These are phyloP conservation scores for Phylloscopus trochilus DNA, from an alignment of 2,113 vertebrate genomes.

Conservation along the genomic window DNA sequence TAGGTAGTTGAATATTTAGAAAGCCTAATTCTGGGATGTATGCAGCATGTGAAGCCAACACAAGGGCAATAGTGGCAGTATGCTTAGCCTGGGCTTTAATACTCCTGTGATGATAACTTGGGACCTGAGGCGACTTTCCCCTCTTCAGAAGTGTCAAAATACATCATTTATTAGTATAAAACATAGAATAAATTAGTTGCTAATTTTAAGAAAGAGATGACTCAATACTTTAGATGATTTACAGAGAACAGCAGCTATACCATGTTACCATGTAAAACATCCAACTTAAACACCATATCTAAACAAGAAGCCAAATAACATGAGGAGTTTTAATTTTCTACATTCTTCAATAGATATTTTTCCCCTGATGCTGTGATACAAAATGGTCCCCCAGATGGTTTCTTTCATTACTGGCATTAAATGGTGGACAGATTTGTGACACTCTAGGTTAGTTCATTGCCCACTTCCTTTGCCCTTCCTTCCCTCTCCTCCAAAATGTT, in stretches of 20 bases:
- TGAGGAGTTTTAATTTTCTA: not conserved
- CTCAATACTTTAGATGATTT: not conserved
- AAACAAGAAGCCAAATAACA: not conserved
- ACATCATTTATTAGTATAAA: not conserved
- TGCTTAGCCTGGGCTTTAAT: constrained; percentile 2
- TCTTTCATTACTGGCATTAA: not conserved
- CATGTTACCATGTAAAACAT: not conserved
- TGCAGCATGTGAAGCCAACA: constrained; percentile 13
- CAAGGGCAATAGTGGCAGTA: not conserved
- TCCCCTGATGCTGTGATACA: not conserved
- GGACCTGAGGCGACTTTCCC: not conserved
- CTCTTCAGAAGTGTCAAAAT: constrained; percentile 2
- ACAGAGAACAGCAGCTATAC: not conserved
- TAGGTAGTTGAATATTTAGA: constrained; percentile 1
- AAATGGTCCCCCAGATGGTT: not conserved
- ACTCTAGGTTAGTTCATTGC: not conserved
- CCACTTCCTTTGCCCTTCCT: not conserved
- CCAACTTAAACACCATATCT: not conserved
- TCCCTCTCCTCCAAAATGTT: not conserved
- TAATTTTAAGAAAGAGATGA: constrained; percentile 4
- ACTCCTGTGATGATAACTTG: not conserved
- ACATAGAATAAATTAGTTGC: constrained; percentile 7
- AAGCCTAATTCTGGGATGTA: not conserved
- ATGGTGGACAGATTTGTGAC: not conserved
- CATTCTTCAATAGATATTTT: not conserved